A percentile compares a stretch with the other conserved stretches of the same genome.
phyloP scores from a whole-genome alignment of 2,797 vertebrate species.

The Triplophysa bombifrons region DNA sequence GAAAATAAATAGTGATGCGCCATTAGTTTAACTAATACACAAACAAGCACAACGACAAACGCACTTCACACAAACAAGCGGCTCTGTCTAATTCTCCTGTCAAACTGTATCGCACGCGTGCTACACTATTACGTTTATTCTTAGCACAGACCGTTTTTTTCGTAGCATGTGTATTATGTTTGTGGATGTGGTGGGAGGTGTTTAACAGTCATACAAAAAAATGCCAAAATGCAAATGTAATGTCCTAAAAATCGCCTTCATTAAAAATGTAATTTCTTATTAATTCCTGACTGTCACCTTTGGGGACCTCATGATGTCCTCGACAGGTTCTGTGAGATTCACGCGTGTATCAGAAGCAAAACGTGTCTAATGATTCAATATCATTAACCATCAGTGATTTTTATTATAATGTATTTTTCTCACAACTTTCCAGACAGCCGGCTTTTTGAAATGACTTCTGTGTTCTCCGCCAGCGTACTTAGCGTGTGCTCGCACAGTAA shows the following conservation, averaged over 20 bases:
- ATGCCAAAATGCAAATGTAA: not conserved
- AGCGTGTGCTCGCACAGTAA: conserved; percentile 32
- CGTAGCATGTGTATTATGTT: no score
- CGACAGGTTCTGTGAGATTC: not conserved
- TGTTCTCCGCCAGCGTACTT: conserved; percentile 22
- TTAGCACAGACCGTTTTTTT: no score
- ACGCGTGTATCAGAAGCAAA: not conserved
- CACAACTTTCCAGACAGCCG: conserved; percentile 24
- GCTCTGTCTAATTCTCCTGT: no score
- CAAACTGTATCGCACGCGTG: no score
- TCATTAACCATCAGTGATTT: conserved; percentile 27
- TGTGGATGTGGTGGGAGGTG: no score
- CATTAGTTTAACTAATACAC: no score
- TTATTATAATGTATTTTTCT: conserved; percentile 32
- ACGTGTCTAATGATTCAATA: conserved; percentile 24
- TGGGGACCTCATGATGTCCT: not conserved
- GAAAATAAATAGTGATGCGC: no score
- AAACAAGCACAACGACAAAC: no score
- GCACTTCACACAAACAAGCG: no score
- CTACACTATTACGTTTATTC: no score
- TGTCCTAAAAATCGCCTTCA: not conserved
- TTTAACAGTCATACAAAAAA: not conserved
- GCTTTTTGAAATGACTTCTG: conserved; percentile 40
- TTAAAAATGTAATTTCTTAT: not conserved
- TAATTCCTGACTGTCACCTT: not conserved